Base-by-base conservation (phyloP, 2,888 invertebrate species). In the Pterostichus niger region DNA sequence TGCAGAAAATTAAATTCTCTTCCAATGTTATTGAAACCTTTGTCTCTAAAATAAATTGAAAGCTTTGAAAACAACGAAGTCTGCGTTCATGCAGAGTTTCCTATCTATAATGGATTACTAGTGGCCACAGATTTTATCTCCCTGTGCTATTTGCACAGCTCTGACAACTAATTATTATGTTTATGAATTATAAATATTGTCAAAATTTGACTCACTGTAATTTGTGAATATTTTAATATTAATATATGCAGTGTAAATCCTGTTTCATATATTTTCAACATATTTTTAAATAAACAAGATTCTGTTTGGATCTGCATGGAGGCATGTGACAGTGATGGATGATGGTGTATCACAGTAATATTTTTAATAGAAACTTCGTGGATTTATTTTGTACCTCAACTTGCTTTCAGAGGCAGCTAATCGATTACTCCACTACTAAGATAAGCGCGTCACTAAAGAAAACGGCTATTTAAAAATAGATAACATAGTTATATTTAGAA, bases 291-390 rank as follows among this genome's bases (percentile, higher is more conserved):
- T 64, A 64, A 52, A 64, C 64, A 31, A 64, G 64, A 59, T 64
- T 64, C 9, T 64, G 64, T 64, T 64, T 11, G 40, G 40, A 13
- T 33, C 64, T 64, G 44, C 44, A 44, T 71, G 68, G 17, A 44
- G 44, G 40, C 46, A 71, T 15, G 17, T 17, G 68, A 71, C 68
- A 31, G 4, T 71, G 68, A 71, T 71, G 68, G 68, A 71, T 71
- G 40, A 17, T 56, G 24, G 7, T 13, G 44, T 71, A 71, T 71
- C 68, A 71, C 44, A 71, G 68, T 71, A 71, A 71, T 71, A 71
- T 71, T 71, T 71, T 71, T 71, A 71, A 46, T 71, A 71, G 68
- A 71, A 71, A 71, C 68, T 71, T 33, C 1, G 13, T 71, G 44
- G 11, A 71, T 71, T 71, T 71, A 46, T 71, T 71, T 44, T 71